Evolutionary conservation across 2,113 vertebrate species (phyloP), one percentile per base, ranked within the genome.

Genomic region (Electrona antarctica): DNA sequence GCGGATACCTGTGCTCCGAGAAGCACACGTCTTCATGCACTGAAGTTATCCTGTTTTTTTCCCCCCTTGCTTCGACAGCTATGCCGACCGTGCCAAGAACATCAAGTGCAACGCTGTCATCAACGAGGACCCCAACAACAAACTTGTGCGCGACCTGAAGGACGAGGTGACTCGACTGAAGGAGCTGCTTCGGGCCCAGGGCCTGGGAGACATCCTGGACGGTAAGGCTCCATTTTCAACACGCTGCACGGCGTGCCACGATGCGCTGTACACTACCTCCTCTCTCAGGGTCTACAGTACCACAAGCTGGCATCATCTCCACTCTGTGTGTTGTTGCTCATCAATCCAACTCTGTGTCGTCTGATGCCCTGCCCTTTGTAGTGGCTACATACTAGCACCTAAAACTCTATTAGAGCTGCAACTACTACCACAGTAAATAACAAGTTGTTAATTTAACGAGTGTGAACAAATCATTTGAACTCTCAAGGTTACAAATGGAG

Each of bases 41-140:
- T 12, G 15, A 67, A 15, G 33, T 6, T 8, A 66, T 55, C 12
- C 1, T 7, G 28, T 1, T 11, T 63, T 11, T 63, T 49, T 47
- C 13, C 33, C 7, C 11, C 48, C 21, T 54, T n/a, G n/a, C 13
- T 4, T 28, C 77, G 74, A 4, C 88, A 99, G 97, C 28, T 99
- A 99, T 0, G 98, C 98, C 0, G 98, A 99, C 79, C 95, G 98
- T 58, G 98, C 98, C 54, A 99, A 99, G 81, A 97, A 98, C 82
- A 99, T 99, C 78, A 99, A 99, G 76, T 99, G 97, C 89, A 99
- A 99, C 66, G 98, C 98, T 29, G 94, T 99, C 76, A 98, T 99
- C 91, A 99, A 99, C 46, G 98, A 99, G 29, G 98, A 99, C 87
- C 98, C 98, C 83, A 99, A 99, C 14, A 96, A 96, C 85, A 98